Evolutionary conservation across 2,797 vertebrate species (phyloP).

Genomic region (Anabas testudineus): DNA sequence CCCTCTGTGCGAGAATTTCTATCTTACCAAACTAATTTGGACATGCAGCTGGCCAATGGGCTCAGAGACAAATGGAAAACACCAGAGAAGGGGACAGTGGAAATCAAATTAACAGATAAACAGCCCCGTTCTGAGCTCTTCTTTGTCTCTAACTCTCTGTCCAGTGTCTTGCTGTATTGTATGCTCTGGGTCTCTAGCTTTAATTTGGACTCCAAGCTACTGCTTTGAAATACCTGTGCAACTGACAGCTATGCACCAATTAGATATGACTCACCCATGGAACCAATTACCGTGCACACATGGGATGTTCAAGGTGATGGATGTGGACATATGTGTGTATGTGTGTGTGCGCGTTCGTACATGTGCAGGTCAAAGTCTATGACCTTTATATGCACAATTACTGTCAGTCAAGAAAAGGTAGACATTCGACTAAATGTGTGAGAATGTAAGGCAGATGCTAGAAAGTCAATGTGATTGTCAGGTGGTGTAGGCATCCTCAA

Average conservation of each 20-base stretch:
- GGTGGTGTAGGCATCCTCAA: not conserved
- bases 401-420: constrained; percentile 51
- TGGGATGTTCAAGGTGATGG: constrained; percentile 62
- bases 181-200: constrained; percentile 25
- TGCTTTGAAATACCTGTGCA: constrained; percentile 63
- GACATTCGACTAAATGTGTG: constrained; percentile 26
- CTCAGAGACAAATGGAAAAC: constrained; percentile 52
- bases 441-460: constrained; percentile 14
- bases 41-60: constrained; percentile 45
- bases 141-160: constrained; percentile 20
- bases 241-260: constrained; percentile 77
- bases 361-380: constrained; percentile 54
- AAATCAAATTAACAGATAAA: constrained; percentile 65
- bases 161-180: constrained; percentile 24
- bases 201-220: constrained; percentile 34
- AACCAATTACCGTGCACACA: constrained; percentile 73
- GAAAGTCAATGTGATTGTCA: constrained; percentile 8
- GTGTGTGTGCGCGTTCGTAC: too few relatives aligned
- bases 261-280: constrained; percentile 67
- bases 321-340: constrained; percentile 38
- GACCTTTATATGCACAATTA: constrained; percentile 66
- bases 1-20: constrained; percentile 32
- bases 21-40: constrained; percentile 61
- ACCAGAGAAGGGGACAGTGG: constrained; percentile 38
- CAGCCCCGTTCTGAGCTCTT: constrained; percentile 21